Evolutionary conservation across 2,888 invertebrate species (phyloP).

Genomic region (Frankliniella intonsa): DNA sequence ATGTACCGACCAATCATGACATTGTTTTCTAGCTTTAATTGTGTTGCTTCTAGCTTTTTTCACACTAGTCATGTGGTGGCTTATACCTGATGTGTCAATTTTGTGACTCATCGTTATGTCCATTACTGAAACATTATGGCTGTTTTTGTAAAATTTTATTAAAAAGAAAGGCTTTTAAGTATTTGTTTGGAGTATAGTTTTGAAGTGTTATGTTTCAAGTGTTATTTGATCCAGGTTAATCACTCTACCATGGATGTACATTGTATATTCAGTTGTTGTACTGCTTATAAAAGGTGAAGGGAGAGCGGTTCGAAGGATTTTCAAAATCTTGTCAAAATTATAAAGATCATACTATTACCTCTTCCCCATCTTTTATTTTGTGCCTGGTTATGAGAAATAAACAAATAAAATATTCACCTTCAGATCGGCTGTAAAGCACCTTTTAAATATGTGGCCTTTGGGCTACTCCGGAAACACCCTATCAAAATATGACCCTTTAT

Average conservation of each 20-base stretch:
- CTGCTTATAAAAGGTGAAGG: no score
- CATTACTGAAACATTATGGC: not conserved
- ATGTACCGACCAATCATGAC: not conserved
- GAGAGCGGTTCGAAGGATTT: no score
- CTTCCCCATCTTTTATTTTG: no score
- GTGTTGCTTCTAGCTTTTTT: not conserved
- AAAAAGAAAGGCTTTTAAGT: not conserved
- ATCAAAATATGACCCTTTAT: not conserved
- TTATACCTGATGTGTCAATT: not conserved
- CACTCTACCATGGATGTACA: no score
- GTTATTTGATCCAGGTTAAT: no score
- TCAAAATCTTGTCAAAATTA: no score
- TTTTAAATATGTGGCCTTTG: not conserved
- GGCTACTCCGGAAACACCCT: not conserved
- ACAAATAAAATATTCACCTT: not conserved
- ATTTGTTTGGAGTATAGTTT: not conserved
- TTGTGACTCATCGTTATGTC: not conserved
- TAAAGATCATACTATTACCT: no score
- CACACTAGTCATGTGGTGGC: not conserved
- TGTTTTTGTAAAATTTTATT: constrained; percentile 4
- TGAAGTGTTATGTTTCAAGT: not conserved
- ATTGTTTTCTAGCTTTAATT: not conserved
- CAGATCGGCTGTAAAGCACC: not conserved
- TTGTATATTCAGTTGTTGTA: no score
- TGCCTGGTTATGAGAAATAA: not conserved